Conservation (phyloP, 2,113 vertebrate genomes). For the Mus spicilegus region DNA sequence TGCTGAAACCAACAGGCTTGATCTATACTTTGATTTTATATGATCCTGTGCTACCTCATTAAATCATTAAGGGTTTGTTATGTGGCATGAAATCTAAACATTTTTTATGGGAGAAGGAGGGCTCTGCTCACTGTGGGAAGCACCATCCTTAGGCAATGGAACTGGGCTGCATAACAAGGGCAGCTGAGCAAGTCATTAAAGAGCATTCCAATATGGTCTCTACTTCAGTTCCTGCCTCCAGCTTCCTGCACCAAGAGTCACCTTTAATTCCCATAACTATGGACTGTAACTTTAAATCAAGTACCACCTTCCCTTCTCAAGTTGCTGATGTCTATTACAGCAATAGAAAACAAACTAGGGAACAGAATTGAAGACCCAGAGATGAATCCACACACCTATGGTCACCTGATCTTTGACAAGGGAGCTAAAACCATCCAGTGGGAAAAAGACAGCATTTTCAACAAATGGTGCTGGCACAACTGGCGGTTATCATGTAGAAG, state of each 20-base stretch:
- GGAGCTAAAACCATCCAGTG: too few species aligned
- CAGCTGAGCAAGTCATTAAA: neutral
- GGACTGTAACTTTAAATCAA: neutral
- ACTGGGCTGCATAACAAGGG: neutral
- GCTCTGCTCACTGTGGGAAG: neutral
- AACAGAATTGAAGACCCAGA: too few species aligned
- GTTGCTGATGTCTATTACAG: neutral
- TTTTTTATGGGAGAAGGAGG: neutral
- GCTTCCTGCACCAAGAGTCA: neutral
- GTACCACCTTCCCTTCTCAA: neutral
- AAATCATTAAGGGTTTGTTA: slow-evolving; percentile 40
- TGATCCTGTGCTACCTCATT: slow-evolving; percentile 24
- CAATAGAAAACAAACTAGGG: neutral
- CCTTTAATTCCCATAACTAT: neutral
- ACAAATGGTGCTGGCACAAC: too few species aligned
- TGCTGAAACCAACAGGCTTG: neutral
- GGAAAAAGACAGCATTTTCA: too few species aligned
- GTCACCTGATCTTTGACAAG: too few species aligned
- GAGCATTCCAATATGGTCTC: neutral
- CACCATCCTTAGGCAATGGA: neutral
- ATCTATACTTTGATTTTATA: slow-evolving; percentile 45
- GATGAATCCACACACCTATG: too few species aligned
- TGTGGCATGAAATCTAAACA: neutral
- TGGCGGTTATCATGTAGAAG: too few species aligned
- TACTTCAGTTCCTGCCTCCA: neutral